phyloP scores from a whole-genome alignment of 2,888 invertebrate species.

The Smittia sp. region DNA sequence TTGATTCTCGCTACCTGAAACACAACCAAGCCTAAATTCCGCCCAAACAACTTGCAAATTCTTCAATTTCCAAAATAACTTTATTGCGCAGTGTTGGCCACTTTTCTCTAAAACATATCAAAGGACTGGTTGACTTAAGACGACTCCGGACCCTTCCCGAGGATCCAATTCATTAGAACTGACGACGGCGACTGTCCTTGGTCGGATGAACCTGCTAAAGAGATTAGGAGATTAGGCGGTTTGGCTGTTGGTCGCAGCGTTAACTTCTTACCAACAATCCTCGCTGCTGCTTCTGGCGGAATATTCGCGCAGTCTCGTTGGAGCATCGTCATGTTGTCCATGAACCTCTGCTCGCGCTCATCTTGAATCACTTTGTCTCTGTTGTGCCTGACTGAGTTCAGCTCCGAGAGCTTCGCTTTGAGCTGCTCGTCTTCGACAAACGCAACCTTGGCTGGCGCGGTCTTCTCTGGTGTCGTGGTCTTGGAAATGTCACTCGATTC shows the following conservation, averaged over 20 bases:
- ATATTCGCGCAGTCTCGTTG: conserved; percentile 70
- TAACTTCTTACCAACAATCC: conserved; percentile 69
- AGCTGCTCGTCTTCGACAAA: conserved; percentile 3
- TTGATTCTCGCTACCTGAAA: no score
- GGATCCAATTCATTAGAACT: conserved; percentile 76
- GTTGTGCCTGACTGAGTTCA: conserved; percentile 70
- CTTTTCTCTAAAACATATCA: no score
- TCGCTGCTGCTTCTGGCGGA: conserved; percentile 70
- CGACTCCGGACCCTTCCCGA: conserved; percentile 64
- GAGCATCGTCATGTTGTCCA: conserved; percentile 68
- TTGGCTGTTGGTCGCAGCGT: no score
- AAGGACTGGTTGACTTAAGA: neutral
- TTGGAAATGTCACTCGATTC: conserved; percentile 44
- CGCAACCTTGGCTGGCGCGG: conserved; percentile 30
- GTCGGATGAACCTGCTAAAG: conserved; percentile 67
- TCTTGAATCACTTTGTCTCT: conserved; percentile 73
- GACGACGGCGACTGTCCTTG: conserved; percentile 69
- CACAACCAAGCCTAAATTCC: no score
- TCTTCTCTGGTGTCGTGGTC: conserved; percentile 43
- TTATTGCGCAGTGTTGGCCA: no score
- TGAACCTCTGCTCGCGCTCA: conserved; percentile 71
- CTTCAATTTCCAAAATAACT: no score
- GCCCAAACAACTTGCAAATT: no score
- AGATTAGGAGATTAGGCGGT: conserved; percentile 44
- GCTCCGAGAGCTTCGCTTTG: conserved; percentile 64